Evolutionary conservation across 2,113 vertebrate genomes (phyloP).

Genomic region (Crypturellus undulatus): DNA sequence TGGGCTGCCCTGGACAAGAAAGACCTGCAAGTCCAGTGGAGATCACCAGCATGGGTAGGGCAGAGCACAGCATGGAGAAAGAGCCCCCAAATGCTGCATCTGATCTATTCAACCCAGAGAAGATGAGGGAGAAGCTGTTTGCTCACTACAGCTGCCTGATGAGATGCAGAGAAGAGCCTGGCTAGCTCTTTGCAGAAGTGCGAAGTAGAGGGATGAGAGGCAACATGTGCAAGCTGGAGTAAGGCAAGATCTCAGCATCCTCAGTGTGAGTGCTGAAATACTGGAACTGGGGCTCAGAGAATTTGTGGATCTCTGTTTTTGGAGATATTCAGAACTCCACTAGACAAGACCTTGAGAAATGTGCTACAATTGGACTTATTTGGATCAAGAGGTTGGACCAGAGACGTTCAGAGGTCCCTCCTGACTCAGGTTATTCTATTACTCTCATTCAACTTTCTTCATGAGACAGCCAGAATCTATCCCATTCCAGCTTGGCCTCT

Average conservation of each 20-base stretch:
- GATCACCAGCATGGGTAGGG: neutral
- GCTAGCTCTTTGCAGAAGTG: neutral
- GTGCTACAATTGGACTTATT: neutral
- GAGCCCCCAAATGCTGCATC: neutral
- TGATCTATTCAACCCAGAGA: neutral
- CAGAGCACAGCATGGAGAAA: rapidly evolving
- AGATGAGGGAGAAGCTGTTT: rapidly evolving
- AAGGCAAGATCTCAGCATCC: neutral
- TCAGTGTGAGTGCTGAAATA: neutral
- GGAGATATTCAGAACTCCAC: rapidly evolving
- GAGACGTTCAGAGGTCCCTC: neutral
- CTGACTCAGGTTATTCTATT: neutral
- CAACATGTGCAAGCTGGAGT: neutral
- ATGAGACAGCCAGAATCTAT: neutral
- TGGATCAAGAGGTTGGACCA: neutral
- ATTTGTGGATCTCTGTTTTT: neutral
- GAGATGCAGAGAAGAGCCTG: rapidly evolving
- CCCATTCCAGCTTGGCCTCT: neutral
- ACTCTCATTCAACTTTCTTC: neutral
- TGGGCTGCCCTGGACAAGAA: rapidly evolving
- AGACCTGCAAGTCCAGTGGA: rapidly evolving
- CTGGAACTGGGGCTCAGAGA: neutral
- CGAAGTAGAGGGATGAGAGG: rapidly evolving
- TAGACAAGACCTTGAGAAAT: neutral
- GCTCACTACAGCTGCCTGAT: neutral